phyloP scores from a whole-genome alignment of 2,113 vertebrate species.

The Ursus arctos region DNA sequence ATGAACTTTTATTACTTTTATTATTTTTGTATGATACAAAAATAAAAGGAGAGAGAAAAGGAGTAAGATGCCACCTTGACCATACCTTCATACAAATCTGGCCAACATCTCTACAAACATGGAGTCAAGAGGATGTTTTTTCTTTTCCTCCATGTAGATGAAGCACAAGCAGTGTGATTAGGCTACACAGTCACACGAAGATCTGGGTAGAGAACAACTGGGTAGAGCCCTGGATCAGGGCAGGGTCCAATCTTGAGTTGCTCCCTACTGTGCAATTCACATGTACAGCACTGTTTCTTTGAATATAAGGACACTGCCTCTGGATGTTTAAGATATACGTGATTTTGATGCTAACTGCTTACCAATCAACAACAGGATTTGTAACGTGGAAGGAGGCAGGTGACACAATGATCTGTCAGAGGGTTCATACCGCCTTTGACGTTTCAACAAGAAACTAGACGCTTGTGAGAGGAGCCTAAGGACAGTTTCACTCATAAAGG shows the following conservation, averaged over 20 bases:
- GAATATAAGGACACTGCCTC: neutral
- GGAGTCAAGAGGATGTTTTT: neutral
- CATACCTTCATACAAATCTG: neutral
- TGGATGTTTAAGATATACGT: neutral
- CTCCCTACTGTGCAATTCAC: fast-evolving
- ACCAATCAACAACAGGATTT: neutral
- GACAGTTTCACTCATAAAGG: neutral
- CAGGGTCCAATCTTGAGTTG: neutral
- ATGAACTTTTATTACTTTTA: neutral
- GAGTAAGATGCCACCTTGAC: neutral
- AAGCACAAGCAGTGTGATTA: neutral
- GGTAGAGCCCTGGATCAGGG: neutral
- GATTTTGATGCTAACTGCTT: neutral
- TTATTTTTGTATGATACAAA: neutral
- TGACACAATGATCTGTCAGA: neutral
- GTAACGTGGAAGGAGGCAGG: neutral
- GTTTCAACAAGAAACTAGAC: neutral
- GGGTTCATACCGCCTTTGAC: neutral
- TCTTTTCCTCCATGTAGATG: neutral
- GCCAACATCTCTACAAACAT: neutral
- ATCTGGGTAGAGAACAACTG: neutral
- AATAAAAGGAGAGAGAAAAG: neutral
- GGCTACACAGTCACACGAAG: neutral
- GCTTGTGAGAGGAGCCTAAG: neutral
- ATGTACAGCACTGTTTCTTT: neutral